Evolutionary conservation across 1,140 invertebrate species (phyloP), one percentile per base, ranked within the genome.

Genomic region (Megalonaias nervosa): DNA sequence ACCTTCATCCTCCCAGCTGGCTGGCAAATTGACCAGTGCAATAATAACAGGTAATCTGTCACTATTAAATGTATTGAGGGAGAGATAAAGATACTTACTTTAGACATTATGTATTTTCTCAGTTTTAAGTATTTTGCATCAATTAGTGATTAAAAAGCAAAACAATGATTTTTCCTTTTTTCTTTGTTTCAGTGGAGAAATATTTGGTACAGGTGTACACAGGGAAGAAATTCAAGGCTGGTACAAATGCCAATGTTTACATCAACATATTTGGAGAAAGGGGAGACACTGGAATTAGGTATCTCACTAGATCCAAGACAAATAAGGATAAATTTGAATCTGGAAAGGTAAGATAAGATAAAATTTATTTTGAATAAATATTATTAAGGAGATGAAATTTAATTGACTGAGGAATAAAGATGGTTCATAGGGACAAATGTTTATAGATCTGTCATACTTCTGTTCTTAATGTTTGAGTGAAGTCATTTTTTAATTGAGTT

Each of bases 241-340:
- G 90, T 15, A 91, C 90, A 17, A 88, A 89, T 80, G 88, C 88
- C 65, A 89, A 90, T 82, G 88, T 90, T n/a, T 90, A 87, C 70
- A 70, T 90, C n/a, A 87, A 86, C 60, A 83, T 91, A 67, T 90
- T 88, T 79, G 89, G 90, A 15, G 87, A 89, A 23, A 84, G 87
- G 26, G 88, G 88, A n/a, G 88, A 91, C 78, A 90, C 88, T 16
- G 89, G 89, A 13, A 82, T 87, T 26, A 71, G 87, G 19, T 71
- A 59, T 57, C 82, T 90, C n/a, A 84, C 74, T 21, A 66, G 87
- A 48, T 88, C 88, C 16, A 78, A 82, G 74, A 86, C 77, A 2
- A 90, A 91, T 79, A 88, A 73, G 38, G 88, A 91, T 77, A 90
- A 91, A 75, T 91, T 91, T 86, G 91, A 91, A 80, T 86, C 84